phyloP scores from a whole-genome alignment of 2,888 invertebrate species.

The Colostygia pectinataria region DNA sequence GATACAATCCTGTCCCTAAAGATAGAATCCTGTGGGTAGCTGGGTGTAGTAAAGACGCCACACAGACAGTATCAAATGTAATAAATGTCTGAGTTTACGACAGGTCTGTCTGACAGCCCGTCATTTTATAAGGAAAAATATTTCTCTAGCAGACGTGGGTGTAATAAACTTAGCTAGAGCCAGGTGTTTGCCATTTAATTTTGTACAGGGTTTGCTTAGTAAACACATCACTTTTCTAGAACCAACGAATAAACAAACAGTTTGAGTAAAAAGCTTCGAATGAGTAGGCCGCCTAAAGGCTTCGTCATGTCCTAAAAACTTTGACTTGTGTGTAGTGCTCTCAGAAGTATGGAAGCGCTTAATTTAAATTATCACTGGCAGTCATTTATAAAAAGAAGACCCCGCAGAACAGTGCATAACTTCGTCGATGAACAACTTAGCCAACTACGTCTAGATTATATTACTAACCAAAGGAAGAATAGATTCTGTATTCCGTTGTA shows the following conservation, averaged over 20 bases:
- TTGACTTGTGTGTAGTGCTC: too few relatives aligned
- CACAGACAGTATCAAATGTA: conserved; percentile 56
- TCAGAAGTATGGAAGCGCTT: too few relatives aligned
- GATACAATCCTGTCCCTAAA: too few relatives aligned
- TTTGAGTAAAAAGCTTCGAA: too few relatives aligned
- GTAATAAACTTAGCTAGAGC: conserved; percentile 60
- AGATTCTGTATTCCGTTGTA: neutral
- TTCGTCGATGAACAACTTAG: too few relatives aligned
- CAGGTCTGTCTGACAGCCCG: conserved; percentile 45
- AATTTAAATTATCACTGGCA: too few relatives aligned
- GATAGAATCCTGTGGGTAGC: conserved; percentile 25
- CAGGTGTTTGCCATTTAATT: conserved; percentile 54
- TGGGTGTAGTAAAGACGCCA: conserved; percentile 40
- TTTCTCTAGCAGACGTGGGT: conserved; percentile 50
- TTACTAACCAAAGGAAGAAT: neutral
- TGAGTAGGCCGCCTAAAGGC: too few relatives aligned
- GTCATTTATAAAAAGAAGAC: too few relatives aligned
- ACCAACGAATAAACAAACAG: too few relatives aligned
- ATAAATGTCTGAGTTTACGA: conserved; percentile 68
- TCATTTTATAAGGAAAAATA: conserved; percentile 57
- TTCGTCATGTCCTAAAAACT: too few relatives aligned
- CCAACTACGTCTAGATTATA: neutral
- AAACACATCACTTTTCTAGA: neutral
- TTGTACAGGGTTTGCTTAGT: conserved; percentile 34
- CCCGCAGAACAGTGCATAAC: too few relatives aligned